Percentiles rank a stretch among this genome's conserved stretches.
phyloP scores from a whole-genome alignment of 2,113 vertebrate genomes.

The Hiodon alosoides region DNA sequence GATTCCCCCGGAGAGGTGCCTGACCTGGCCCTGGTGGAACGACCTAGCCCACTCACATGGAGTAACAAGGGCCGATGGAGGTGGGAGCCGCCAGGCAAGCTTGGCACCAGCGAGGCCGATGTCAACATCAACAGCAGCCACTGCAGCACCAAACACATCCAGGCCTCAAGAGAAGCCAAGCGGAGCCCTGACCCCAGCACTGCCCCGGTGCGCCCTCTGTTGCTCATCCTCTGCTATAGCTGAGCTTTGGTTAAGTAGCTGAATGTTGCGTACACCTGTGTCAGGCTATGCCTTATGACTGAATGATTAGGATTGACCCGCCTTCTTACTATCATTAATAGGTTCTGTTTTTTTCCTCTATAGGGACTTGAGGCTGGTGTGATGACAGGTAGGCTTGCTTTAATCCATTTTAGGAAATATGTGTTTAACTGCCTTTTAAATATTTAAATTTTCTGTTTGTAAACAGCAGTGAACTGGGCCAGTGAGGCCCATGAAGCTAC shows the following conservation, averaged over 20 bases:
- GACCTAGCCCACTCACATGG: constrained; percentile 68
- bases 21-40: constrained; percentile 75
- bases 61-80: constrained; percentile 77
- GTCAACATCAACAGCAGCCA: constrained; percentile 97
- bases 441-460: constrained; percentile 25
- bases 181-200: constrained; percentile 33
- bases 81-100: constrained; percentile 83
- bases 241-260: background rate
- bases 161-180: constrained; percentile 51
- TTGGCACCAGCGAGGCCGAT: constrained; percentile 84
- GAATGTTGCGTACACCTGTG: background rate
- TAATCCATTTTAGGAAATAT: background rate
- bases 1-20: constrained; percentile 84
- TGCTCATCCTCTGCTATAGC: background rate
- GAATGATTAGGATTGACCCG: no score
- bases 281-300: background rate
- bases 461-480: constrained; percentile 70
- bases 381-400: constrained; percentile 68
- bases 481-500: constrained; percentile 76
- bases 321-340: background rate
- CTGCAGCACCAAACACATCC: constrained; percentile 92
- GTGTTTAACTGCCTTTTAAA: background rate
- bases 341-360: constrained; percentile 35
- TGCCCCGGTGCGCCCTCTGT: constrained; percentile 46
- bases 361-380: constrained; percentile 76